These are phyloP conservation scores for Bombus vancouverensis DNA, from an alignment of 1,140 invertebrate genomes.

Conservation along the genomic window DNA sequence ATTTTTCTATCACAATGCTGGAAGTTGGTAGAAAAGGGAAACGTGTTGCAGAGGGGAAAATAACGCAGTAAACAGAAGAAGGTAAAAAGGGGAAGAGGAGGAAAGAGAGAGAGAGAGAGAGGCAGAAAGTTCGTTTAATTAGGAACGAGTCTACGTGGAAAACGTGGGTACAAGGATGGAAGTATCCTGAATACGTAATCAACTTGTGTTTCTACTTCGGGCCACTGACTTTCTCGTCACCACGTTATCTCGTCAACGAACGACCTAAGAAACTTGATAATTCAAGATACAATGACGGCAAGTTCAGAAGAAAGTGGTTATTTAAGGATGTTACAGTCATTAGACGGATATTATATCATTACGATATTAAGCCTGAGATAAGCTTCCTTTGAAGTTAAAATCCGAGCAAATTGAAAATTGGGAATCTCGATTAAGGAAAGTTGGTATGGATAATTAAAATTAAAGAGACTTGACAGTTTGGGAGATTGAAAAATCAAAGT, in stretches of 20 bases:
- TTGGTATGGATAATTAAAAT: background rate
- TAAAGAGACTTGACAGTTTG: background rate
- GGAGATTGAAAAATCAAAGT: no score
- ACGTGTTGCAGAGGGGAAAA: background rate
- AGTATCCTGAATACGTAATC: slow-evolving; percentile 30
- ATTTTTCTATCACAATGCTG: background rate
- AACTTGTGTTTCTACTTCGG: slow-evolving; percentile 5
- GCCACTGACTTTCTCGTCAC: background rate
- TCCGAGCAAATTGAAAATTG: background rate
- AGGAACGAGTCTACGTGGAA: slow-evolving; percentile 6
- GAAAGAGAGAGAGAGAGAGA: no score
- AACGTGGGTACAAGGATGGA: background rate
- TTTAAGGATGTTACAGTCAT: background rate
- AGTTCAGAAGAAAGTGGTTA: background rate
- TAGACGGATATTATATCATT: background rate
- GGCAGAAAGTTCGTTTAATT: slow-evolving; percentile 20
- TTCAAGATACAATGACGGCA: background rate
- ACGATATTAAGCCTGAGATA: background rate
- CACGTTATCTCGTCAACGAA: background rate
- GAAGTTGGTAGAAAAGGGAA: background rate
- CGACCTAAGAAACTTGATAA: background rate
- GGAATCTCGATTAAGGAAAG: background rate
- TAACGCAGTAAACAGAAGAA: background rate
- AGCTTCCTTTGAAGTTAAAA: background rate
- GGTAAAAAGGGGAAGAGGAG: background rate